Conservation (phyloP, 2,888 invertebrate species). For the Temnothorax ravouxi region DNA sequence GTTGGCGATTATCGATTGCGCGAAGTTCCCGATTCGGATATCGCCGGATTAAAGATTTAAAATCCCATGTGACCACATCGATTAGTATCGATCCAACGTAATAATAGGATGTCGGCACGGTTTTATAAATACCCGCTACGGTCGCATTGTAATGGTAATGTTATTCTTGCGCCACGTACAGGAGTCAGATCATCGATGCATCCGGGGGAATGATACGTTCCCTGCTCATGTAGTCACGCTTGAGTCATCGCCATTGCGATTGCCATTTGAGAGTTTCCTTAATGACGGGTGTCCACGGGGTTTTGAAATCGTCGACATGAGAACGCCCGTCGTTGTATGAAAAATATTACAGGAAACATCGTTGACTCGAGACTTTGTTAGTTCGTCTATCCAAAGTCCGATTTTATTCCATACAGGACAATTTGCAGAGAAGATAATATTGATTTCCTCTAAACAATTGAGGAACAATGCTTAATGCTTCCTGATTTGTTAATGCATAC, state of each 20-base stretch:
- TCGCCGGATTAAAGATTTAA: conserved; percentile 24
- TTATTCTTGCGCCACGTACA: conserved; percentile 22
- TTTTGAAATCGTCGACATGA: conserved; percentile 21
- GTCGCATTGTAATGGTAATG: conserved; percentile 31
- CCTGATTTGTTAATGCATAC: background rate
- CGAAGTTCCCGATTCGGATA: background rate
- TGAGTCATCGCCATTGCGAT: conserved; percentile 41
- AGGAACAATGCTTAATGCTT: background rate
- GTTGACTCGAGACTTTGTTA: background rate
- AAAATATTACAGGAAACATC: conserved; percentile 3
- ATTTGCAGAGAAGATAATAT: conserved; percentile 1
- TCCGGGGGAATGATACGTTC: conserved; percentile 30
- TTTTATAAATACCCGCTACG: conserved; percentile 38
- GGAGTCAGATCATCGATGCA: conserved; percentile 48
- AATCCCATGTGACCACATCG: background rate
- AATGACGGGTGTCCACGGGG: background rate
- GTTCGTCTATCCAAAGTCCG: background rate
- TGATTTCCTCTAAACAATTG: background rate
- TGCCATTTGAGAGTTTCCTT: conserved; percentile 26
- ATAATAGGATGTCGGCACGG: conserved; percentile 23
- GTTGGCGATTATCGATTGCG: conserved; percentile 9
- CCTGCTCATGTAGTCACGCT: conserved; percentile 20
- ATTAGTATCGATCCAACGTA: conserved; percentile 33
- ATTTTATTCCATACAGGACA: background rate
- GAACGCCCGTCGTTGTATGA: background rate